Evolutionary conservation across 2,113 vertebrate species (phyloP), one percentile per base, ranked within the genome.

Genomic region (Thymallus thymallus): DNA sequence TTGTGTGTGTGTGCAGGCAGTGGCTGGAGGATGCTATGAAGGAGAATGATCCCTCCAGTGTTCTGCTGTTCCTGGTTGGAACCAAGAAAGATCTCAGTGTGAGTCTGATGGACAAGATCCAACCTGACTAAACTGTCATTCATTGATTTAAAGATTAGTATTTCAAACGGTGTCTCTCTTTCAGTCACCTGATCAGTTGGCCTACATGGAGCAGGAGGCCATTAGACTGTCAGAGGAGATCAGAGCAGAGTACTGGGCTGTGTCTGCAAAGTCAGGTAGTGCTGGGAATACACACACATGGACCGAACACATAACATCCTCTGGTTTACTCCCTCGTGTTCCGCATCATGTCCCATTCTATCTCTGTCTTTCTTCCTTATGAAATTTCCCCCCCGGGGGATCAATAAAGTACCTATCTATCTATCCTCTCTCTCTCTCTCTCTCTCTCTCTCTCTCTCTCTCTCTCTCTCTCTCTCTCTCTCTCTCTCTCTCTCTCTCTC

Each of bases 81-180:
- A 97, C 96, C 78, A 99, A 99, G 91, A 99, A 97, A 80, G 97
- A 99, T 80, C 88, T 98, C 74, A 95, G 94, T 5, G 97, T 99
- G 88, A 92, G 96, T 95, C 76, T 14, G 55, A 24, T 62, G 60
- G 24, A 26, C 13, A 62, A 62, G 9, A 41, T 41, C 12, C 14
- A 30, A 7, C 62, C 62, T 18, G 22, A 4, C 22, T 62, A 64
- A 29, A 18, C 9, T 62, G 6, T 62, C 23, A 18, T 63, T 63
- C 7, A 12, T 29, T 63, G 12, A 12, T 14, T 63, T 63, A 9
- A 7, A 64, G 29, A 29, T 29, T 3, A 51, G 10, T 24, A 61
- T 61, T 61, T 61, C 58, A n/a, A 9, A n/a, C 58, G 0, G 14
- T 24, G 1, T 29, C 5, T n/a, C 32, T 13, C 62, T 69, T n/a